These are phyloP conservation scores for Silurus aristotelis DNA, from an alignment of 2,797 vertebrate species.

Conservation along the genomic window DNA sequence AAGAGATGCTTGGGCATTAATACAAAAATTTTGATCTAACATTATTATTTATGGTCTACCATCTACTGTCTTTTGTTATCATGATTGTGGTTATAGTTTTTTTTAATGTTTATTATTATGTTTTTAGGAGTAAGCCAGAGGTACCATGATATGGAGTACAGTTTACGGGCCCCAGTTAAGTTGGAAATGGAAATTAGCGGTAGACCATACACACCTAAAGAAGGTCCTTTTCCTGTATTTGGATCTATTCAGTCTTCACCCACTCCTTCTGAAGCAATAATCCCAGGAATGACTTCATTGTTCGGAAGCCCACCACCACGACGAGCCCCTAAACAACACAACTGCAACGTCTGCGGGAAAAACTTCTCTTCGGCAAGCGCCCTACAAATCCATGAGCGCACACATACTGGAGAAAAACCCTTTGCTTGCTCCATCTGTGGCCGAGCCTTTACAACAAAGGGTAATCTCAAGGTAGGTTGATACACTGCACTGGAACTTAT, in stretches of 20 bases:
- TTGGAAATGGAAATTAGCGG: conserved; percentile 87
- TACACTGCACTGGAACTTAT: not conserved
- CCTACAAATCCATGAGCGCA: conserved; percentile 97
- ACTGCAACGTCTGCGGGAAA: conserved; percentile 94
- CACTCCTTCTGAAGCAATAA: conserved; percentile 78
- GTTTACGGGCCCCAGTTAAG: conserved; percentile 80
- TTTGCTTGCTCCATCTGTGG: conserved; percentile 97
- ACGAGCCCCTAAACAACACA: conserved; percentile 93
- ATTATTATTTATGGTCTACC: not conserved
- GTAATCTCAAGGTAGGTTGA: conserved; percentile 90
- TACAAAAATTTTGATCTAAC: not conserved
- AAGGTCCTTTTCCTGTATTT: conserved; percentile 80
- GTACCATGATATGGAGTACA: conserved; percentile 77
- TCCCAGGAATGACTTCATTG: conserved; percentile 83
- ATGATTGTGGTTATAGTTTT: not conserved
- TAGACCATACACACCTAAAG: conserved; percentile 78
- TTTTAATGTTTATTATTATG: conserved; percentile 16
- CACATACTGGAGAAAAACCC: conserved; percentile 97
- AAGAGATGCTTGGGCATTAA: not conserved
- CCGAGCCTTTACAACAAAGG: conserved; percentile 98
- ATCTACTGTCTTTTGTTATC: not conserved
- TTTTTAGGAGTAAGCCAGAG: conserved; percentile 79
- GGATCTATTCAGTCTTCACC: conserved; percentile 80
- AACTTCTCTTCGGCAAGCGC: conserved; percentile 98
- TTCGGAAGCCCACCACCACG: conserved; percentile 84